Evolutionary conservation across 2,888 invertebrate genomes (phyloP).

Genomic region (Copidosoma aretas): DNA sequence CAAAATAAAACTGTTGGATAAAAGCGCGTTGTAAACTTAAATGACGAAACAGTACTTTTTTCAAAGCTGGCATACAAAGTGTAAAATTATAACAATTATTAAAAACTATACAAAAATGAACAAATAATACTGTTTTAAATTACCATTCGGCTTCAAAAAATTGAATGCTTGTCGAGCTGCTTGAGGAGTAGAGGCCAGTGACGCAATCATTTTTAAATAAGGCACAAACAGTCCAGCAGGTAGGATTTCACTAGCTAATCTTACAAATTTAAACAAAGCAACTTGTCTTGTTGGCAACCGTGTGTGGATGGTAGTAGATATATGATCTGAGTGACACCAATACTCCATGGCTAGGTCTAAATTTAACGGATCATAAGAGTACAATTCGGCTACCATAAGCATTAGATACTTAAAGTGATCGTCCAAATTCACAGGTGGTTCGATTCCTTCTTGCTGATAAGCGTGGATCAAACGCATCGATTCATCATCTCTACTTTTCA

Average conservation of each 20-base stretch:
- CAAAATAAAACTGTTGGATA: too few species aligned
- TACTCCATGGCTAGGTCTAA: slow-evolving; percentile 79
- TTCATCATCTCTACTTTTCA: slow-evolving; percentile 87
- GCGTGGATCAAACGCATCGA: slow-evolving; percentile 79
- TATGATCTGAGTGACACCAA: slow-evolving; percentile 72
- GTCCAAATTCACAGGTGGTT: slow-evolving; percentile 76
- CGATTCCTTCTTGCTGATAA: slow-evolving; percentile 78
- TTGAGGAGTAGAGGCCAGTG: slow-evolving; percentile 77
- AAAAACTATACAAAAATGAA: not conserved
- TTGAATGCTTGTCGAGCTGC: slow-evolving; percentile 82
- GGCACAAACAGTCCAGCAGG: slow-evolving; percentile 84
- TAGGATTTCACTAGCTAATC: slow-evolving; percentile 84
- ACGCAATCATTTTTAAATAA: slow-evolving; percentile 85
- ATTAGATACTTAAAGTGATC: slow-evolving; percentile 86
- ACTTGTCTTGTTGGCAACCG: slow-evolving; percentile 71
- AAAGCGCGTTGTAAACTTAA: too few species aligned
- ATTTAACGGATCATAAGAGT: slow-evolving; percentile 75
- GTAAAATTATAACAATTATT: too few species aligned
- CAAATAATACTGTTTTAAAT: slow-evolving; percentile 7
- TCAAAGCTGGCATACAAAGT: not conserved
- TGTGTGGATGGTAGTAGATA: slow-evolving; percentile 56
- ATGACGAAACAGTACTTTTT: too few species aligned
- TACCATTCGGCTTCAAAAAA: slow-evolving; percentile 74
- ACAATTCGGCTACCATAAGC: slow-evolving; percentile 78
- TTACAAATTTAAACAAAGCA: slow-evolving; percentile 88